Evolutionary conservation across 2,888 invertebrate species (phyloP).

Genomic region (Drosophila siamana): DNA sequence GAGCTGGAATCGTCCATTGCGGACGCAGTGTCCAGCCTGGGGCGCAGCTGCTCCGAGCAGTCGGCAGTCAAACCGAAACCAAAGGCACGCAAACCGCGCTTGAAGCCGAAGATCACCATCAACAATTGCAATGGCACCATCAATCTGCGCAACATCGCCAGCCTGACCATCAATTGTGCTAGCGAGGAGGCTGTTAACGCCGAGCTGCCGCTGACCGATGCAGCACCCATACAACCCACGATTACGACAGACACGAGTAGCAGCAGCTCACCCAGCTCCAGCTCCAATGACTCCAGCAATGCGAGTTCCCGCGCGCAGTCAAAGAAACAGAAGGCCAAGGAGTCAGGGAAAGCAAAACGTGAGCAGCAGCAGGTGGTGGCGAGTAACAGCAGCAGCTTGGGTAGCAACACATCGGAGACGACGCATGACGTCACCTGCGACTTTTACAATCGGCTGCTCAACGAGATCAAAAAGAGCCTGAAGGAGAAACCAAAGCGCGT

Average conservation of each 20-base stretch:
- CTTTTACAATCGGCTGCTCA: slow-evolving; percentile 84
- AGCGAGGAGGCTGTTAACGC: slow-evolving; percentile 80
- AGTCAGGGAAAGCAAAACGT: neutral
- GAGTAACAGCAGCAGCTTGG: slow-evolving; percentile 1
- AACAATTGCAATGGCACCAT: slow-evolving; percentile 85
- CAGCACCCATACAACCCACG: slow-evolving; percentile 31
- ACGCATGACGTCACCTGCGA: slow-evolving; percentile 83
- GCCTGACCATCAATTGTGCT: slow-evolving; percentile 84
- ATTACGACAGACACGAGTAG: slow-evolving; percentile 36
- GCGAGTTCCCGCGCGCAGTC: slow-evolving; percentile 82
- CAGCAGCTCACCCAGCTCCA: slow-evolving; percentile 62
- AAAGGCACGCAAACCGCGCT: slow-evolving; percentile 72
- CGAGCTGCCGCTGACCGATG: slow-evolving; percentile 63
- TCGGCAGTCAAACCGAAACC: slow-evolving; percentile 47
- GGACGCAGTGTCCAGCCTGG: slow-evolving; percentile 80
- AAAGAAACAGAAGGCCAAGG: slow-evolving; percentile 67
- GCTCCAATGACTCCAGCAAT: slow-evolving; percentile 79
- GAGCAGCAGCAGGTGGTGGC: slow-evolving; percentile 14
- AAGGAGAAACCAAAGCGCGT: slow-evolving; percentile 68
- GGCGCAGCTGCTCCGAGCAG: slow-evolving; percentile 61
- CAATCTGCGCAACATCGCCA: slow-evolving; percentile 84
- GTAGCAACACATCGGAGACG: slow-evolving; percentile 60
- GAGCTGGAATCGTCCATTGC: slow-evolving; percentile 82
- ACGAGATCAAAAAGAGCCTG: slow-evolving; percentile 84
- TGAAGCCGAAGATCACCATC: slow-evolving; percentile 85